These are phyloP conservation scores for Hippopotamyrus pictus DNA, from an alignment of 2,797 vertebrate genomes.

Conservation along the genomic window DNA sequence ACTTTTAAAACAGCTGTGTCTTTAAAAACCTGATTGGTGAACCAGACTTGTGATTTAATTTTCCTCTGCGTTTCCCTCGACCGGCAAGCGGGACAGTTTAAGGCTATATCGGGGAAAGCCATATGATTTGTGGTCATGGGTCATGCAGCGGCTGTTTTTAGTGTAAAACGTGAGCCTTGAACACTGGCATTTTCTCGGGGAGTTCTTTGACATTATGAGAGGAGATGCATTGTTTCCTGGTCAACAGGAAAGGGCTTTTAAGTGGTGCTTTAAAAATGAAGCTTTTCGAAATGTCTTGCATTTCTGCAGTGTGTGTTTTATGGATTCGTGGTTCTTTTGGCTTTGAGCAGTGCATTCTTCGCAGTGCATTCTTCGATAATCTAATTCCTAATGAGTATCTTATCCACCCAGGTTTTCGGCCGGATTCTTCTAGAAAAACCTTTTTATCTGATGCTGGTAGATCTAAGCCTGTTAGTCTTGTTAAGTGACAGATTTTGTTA, in stretches of 20 bases:
- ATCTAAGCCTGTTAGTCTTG: not conserved
- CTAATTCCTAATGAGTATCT: not conserved
- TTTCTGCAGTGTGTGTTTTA: not conserved
- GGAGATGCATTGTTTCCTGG: not conserved
- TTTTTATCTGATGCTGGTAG: not conserved
- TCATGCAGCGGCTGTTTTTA: conserved; percentile 31
- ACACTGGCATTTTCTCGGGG: not conserved
- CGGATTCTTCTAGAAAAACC: not conserved
- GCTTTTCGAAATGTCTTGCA: not conserved
- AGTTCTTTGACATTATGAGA: not conserved
- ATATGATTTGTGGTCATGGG: conserved; percentile 43
- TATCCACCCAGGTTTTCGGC: not conserved
- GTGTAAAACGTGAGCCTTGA: conserved; percentile 30
- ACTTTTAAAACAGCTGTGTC: not conserved
- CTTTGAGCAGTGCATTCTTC: not conserved
- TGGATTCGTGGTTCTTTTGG: not conserved
- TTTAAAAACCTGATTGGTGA: conserved; percentile 16
- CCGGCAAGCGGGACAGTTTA: conserved; percentile 44
- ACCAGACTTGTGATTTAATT: conserved; percentile 50
- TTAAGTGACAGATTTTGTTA: not conserved
- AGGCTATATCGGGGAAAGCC: conserved; percentile 41
- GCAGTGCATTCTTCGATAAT: not conserved
- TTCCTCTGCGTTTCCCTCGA: conserved; percentile 44
- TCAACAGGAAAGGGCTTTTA: not conserved
- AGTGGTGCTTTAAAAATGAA: not conserved